A percentile compares a stretch with the other conserved stretches of the same genome.
Evolutionary conservation across 2,888 invertebrate species (phyloP).

Genomic region (Microctonus brassicae): DNA sequence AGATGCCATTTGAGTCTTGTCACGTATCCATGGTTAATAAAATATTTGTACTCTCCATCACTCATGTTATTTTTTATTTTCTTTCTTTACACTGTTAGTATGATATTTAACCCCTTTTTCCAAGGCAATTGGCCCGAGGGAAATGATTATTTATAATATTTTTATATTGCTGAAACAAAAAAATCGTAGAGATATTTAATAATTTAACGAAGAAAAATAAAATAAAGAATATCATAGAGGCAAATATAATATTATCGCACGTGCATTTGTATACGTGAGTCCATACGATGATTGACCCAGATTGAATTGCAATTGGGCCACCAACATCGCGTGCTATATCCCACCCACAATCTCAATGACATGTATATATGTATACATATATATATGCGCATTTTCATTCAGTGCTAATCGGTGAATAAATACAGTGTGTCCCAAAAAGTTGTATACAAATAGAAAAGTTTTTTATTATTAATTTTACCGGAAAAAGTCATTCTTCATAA

Average conservation of each 20-base stretch:
- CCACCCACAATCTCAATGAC: not conserved
- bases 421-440: too few relatives aligned
- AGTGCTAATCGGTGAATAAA: not conserved
- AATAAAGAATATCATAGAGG: not conserved
- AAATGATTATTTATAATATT: not conserved
- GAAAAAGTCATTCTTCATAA: too few relatives aligned
- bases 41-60: not conserved
- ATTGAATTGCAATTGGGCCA: slow-evolving; percentile 12
- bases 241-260: not conserved
- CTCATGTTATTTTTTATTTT: not conserved
- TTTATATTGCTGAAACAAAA: not conserved
- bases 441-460: too few relatives aligned
- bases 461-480: too few relatives aligned
- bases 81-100: not conserved
- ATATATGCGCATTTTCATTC: slow-evolving; percentile 24
- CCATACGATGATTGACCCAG: slow-evolving; percentile 14
- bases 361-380: slow-evolving; percentile 9
- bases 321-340: slow-evolving; percentile 2
- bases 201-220: not conserved
- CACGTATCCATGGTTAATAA: not conserved
- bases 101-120: not conserved
- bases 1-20: not conserved
- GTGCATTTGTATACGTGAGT: not conserved
- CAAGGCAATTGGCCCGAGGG: not conserved
- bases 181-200: not conserved